A percentile compares a stretch with the other conserved stretches of the same genome.
These are phyloP conservation scores for Upupa epops DNA, from an alignment of 2,113 vertebrate genomes.

Conservation along the genomic window DNA sequence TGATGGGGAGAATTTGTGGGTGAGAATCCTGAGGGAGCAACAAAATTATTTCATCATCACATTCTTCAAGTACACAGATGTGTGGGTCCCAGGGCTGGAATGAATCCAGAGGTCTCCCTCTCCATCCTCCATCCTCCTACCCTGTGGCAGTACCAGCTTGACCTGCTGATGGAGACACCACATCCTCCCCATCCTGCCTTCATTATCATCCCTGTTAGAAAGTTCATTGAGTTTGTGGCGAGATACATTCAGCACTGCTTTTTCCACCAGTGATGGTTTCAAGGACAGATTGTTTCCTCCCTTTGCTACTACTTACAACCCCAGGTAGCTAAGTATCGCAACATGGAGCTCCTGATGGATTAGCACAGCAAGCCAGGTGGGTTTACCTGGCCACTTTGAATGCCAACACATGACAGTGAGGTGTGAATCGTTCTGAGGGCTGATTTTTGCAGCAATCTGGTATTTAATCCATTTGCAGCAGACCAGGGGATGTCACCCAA, in stretches of 20 bases:
- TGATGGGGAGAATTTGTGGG: constrained; percentile 43
- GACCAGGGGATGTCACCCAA: constrained; percentile 46
- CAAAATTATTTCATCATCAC: constrained; percentile 65
- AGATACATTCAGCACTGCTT: not conserved
- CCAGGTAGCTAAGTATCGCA: not conserved
- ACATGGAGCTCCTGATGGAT: not conserved
- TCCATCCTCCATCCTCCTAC: not conserved
- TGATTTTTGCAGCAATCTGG: constrained; percentile 31
- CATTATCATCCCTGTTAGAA: not conserved
- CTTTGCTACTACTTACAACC: not conserved
- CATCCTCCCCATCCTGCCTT: not conserved
- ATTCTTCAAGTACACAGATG: constrained; percentile 46
- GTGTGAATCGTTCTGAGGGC: constrained; percentile 28
- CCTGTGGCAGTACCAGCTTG: not conserved
- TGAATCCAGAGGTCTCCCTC: not conserved
- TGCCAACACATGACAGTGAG: not conserved
- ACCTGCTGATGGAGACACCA: not conserved
- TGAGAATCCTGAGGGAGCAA: constrained; percentile 66
- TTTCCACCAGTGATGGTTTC: rapidly evolving
- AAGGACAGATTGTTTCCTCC: not conserved
- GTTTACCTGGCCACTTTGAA: constrained; percentile 6
- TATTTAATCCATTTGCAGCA: constrained; percentile 35
- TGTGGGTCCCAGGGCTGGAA: not conserved
- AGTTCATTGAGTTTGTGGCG: not conserved
- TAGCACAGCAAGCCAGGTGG: not conserved